Evolutionary conservation across 1,140 invertebrate species (phyloP).

Genomic region (Holotrichia oblita): DNA sequence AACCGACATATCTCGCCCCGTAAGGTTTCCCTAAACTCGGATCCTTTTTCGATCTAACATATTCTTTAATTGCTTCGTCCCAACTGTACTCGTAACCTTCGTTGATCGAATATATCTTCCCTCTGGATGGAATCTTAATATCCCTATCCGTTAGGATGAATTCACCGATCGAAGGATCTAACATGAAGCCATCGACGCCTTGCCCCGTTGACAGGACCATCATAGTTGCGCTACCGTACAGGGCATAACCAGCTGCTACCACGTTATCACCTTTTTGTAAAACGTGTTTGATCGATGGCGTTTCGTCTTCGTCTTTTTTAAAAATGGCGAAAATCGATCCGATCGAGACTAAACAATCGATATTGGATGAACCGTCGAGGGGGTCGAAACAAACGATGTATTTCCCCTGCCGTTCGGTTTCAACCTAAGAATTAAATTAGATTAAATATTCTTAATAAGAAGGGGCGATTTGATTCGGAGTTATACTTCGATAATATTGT

Average conservation of each 20-base stretch:
- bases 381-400: constrained; percentile 99
- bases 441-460: too few relatives aligned
- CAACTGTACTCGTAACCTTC: constrained; percentile 84
- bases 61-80: constrained; percentile 84
- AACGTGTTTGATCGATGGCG: constrained; percentile 74
- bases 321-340: constrained; percentile 98
- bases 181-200: constrained; percentile 96
- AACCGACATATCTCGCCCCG: constrained; percentile 96
- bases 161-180: constrained; percentile 97
- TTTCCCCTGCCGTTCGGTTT: constrained; percentile 90
- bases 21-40: constrained; percentile 90
- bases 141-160: constrained; percentile 96
- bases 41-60: constrained; percentile 92
- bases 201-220: constrained; percentile 86
- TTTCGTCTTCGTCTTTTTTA: constrained; percentile 67
- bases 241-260: constrained; percentile 95
- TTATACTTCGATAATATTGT: constrained; percentile 81
- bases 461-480: background rate
- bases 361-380: constrained; percentile 98
- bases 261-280: constrained; percentile 87
- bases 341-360: constrained; percentile 98
- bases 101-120: constrained; percentile 96
- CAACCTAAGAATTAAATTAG: constrained; percentile 70
- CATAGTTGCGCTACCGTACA: constrained; percentile 98
- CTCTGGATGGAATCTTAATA: constrained; percentile 84